Percentiles rank a stretch among this genome's conserved stretches.
These are phyloP conservation scores for Hiodon alosoides DNA, from an alignment of 2,113 vertebrate species.

Conservation along the genomic window DNA sequence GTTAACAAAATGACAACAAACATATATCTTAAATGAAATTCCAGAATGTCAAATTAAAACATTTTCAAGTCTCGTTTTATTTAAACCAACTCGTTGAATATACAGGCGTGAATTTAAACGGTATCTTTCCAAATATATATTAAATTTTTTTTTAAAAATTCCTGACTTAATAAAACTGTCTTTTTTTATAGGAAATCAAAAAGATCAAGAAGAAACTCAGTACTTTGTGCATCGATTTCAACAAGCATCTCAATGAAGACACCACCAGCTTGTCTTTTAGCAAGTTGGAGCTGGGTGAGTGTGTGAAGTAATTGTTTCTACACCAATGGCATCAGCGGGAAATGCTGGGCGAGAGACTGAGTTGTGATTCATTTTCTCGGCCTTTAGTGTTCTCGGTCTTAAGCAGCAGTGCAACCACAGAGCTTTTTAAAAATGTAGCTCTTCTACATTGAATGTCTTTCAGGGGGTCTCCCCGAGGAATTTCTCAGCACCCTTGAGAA, in stretches of 20 bases:
- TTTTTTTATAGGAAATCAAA: slow-evolving; percentile 78
- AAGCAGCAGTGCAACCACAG: neutral
- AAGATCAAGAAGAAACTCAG: slow-evolving; percentile 89
- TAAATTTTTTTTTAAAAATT: neutral
- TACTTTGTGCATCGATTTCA: slow-evolving; percentile 89
- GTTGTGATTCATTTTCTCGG: neutral
- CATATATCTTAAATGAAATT: neutral
- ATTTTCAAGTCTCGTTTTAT: no score
- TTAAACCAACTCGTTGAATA: neutral
- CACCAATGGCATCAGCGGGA: no score
- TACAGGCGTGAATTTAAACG: neutral
- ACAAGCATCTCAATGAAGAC: slow-evolving; percentile 93
- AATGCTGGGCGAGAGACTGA: no score
- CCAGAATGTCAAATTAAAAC: no score
- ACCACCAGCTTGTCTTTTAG: slow-evolving; percentile 79
- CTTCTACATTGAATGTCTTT: slow-evolving; percentile 1
- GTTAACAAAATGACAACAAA: neutral
- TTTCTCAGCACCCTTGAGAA: slow-evolving; percentile 86
- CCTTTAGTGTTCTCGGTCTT: no score
- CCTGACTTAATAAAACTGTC: neutral
- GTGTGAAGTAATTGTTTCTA: neutral
- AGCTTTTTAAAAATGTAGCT: neutral
- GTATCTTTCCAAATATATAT: neutral
- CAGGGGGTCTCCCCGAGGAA: slow-evolving; percentile 91
- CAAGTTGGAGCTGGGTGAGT: slow-evolving; percentile 79